Conservation (phyloP, 1,140 invertebrate genomes). For the Zaprionus nigranus region DNA sequence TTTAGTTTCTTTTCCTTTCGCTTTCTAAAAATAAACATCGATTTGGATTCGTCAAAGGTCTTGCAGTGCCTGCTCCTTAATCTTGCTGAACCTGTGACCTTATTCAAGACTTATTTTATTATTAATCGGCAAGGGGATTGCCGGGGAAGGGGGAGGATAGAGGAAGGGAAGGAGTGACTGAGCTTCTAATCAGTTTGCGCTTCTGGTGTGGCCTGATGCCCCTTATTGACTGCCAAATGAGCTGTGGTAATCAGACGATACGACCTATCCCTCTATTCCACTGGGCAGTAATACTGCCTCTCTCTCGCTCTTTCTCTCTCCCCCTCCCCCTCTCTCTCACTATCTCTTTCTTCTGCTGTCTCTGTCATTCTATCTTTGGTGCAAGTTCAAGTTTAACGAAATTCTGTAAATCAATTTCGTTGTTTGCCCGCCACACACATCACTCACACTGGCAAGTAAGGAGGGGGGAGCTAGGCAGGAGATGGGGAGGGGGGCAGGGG, state of each 20-base stretch:
- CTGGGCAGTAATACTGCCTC: not conserved
- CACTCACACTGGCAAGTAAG: not conserved
- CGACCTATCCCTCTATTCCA: not conserved
- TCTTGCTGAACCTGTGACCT: not conserved
- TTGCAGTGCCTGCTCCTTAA: not conserved
- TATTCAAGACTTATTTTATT: not conserved
- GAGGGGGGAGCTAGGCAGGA: not conserved
- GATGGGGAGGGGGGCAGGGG: no score
- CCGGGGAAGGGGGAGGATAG: not conserved
- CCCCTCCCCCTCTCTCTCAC: not conserved
- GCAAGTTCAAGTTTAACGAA: slow-evolving; percentile 32
- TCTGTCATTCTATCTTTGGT: not conserved
- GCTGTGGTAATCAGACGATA: slow-evolving; percentile 39
- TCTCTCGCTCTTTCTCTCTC: not conserved
- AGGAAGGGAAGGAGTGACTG: not conserved
- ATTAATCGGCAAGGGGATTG: not conserved
- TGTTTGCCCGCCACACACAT: slow-evolving; percentile 24
- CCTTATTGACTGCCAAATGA: slow-evolving; percentile 66
- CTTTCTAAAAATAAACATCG: not conserved
- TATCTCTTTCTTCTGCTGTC: not conserved
- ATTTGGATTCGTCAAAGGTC: not conserved
- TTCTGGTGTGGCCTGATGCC: slow-evolving; percentile 3
- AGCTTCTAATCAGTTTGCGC: slow-evolving; percentile 16
- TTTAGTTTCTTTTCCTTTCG: no score
- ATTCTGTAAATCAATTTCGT: slow-evolving; percentile 44